These are phyloP conservation scores for Micrasema minimum DNA, from an alignment of 1,140 invertebrate genomes.

Conservation along the genomic window DNA sequence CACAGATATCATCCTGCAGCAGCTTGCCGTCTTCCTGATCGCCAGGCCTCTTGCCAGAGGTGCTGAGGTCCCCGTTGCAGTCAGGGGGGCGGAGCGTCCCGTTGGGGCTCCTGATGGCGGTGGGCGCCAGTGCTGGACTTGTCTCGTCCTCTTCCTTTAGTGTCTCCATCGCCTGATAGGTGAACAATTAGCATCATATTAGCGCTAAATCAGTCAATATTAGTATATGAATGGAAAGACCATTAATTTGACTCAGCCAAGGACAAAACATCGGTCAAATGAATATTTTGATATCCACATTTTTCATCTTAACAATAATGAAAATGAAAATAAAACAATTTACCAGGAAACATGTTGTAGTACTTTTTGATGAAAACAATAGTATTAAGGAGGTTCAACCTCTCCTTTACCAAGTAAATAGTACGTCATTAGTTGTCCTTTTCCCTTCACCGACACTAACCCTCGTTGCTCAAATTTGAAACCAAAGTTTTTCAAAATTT, in stretches of 20 bases:
- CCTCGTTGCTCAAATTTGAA: conserved; percentile 93
- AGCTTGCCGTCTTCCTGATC: conserved; percentile 39
- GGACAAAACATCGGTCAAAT: too few relatives aligned
- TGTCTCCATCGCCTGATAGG: conserved; percentile 39
- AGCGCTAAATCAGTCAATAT: not conserved
- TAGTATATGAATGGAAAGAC: too few relatives aligned
- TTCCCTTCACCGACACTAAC: conserved; percentile 92
- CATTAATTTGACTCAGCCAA: too few relatives aligned
- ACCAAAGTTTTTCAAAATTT: conserved; percentile 86
- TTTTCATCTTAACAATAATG: too few relatives aligned
- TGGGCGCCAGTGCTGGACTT: conserved; percentile 11
- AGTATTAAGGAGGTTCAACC: conserved; percentile 26
- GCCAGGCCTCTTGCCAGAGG: conserved; percentile 24
- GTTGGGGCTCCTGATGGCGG: conserved; percentile 44
- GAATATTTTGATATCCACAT: too few relatives aligned
- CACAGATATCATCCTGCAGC: conserved; percentile 41
- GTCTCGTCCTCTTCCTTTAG: conserved; percentile 45
- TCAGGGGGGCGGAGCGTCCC: conserved; percentile 27
- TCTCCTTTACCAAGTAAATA: conserved; percentile 82
- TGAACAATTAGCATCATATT: not conserved
- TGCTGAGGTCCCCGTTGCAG: conserved; percentile 37
- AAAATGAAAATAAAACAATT: too few relatives aligned
- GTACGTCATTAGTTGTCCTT: conserved; percentile 95
- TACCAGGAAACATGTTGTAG: too few relatives aligned
- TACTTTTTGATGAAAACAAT: too few relatives aligned